Base-by-base conservation (phyloP, 2,113 vertebrate genomes). In the Castor canadensis region DNA sequence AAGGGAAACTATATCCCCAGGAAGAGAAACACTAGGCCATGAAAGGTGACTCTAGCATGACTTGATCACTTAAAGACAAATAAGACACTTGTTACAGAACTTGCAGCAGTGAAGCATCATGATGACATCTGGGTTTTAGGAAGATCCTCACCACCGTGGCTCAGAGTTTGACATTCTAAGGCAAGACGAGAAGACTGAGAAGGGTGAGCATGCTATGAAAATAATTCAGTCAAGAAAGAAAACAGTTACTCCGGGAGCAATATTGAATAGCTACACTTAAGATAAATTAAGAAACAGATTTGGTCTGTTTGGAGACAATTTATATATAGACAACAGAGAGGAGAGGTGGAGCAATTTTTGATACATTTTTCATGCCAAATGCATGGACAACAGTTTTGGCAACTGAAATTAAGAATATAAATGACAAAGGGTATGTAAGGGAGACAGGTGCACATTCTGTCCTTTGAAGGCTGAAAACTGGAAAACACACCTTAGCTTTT, bases 11-110 rank as follows among this genome's bases (percentile, higher is more conserved):
- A 9, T 0, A 28, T 4, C 0, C 60, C 20, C 1, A 12, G n/a
- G 49, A 54, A 22, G 2, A 54, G 32, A 17, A 47, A 24, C 1
- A 0, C 1, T 0, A 6, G 5, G 10, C 1, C 24, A 45, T 3
- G 13, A 72, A 66, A n/a, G 22, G 3, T 3, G 17, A 62, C 10
- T 24, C 1, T 3, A 13, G 15, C 1, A 24, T 4, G 28, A 24
- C 16, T 2, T 43, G 19, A 20, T 9, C 7, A 0, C 8, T 43
- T 12, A 54, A 58, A 45, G 2, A 60, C 15, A 4, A 2, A 9
- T 5, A 17, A n/a, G 26, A 2, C 9, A 3, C 11, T 38, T 9
- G 0, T 26, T 40, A 28, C 24, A 24, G 45, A 76, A 38, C 10
- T 3, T 3, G 5, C 7, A 35, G 1, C 43, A 60, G 11, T 5